Base-by-base conservation (phyloP, 1,140 invertebrate species). In the Drosophila arizonae region DNA sequence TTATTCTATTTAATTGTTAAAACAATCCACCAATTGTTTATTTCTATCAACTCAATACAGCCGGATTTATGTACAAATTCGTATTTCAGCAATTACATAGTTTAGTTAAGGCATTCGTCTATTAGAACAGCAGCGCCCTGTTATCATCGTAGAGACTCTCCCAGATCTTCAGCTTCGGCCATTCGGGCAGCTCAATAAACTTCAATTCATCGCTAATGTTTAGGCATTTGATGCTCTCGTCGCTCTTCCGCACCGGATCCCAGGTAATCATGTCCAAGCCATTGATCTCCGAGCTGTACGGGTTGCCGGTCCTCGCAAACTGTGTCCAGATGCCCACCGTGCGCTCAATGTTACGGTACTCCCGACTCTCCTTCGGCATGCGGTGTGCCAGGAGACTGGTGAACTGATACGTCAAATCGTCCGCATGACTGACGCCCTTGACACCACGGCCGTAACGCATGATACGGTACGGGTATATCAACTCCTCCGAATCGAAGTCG, bases 331-430 rank as follows among this genome's bases (percentile, higher is more conserved):
- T 90, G 64, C 91, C 75, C 8, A 90, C 52, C 21, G 85, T 90
- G 15, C 88, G 63, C 52, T 90, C 79, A 46, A 93, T 93, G 8
- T 90, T 85, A 46, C 79, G 81, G 54, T 91, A 92, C 28, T 89
- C 91, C 6, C 75, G 82, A 6, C 89, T 81, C 4, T 88, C 91
- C 21, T 84, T 82, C 24, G 92, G 81, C 81, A 91, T 41, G 46
- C 92, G 92, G 4, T 84, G 76, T 9, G 91, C 92, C 41, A 93
- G 73, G 28, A 85, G 72, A 54, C 91, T 93, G 65, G 92, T 89
- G 75, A 95, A 95, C 21, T 94, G 73, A 88, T 95, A 95, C 45
- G 93, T 93, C 6, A 95, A 55, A 54, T 95, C 95, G 67, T 95
- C 95, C 0, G 92, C 93, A 82, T 95, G 95, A 72, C 92, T 93